A percentile compares a stretch with the other conserved stretches of the same genome.
These are phyloP conservation scores for Megastigmus dorsalis DNA, from an alignment of 2,888 invertebrate genomes.

Conservation along the genomic window DNA sequence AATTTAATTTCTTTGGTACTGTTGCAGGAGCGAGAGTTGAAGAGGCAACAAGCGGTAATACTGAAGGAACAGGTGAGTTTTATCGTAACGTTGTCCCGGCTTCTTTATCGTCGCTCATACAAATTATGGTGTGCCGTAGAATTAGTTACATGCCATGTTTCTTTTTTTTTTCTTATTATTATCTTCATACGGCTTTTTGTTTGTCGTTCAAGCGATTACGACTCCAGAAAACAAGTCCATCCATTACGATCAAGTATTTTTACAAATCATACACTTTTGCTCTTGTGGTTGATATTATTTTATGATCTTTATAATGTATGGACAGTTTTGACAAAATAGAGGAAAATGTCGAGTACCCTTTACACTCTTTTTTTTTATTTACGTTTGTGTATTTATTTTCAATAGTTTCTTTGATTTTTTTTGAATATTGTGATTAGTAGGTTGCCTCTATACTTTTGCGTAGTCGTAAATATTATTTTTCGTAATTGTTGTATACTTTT, in stretches of 20 bases:
- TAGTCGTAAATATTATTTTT: conserved; percentile 21
- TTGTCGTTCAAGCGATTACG: conserved; percentile 30
- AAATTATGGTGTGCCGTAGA: conserved; percentile 63
- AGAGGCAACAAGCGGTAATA: conserved; percentile 90
- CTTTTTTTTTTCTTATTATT: conserved; percentile 53
- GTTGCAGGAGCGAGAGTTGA: conserved; percentile 90
- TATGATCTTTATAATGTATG: neutral
- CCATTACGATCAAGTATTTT: neutral
- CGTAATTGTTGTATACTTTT: neutral
- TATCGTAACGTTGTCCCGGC: neutral
- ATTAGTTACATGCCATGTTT: conserved; percentile 42
- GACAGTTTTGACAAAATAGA: conserved; percentile 14
- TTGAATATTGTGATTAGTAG: conserved; percentile 23
- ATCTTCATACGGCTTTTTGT: conserved; percentile 18
- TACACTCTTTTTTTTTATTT: conserved; percentile 30
- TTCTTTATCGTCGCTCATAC: conserved; percentile 1
- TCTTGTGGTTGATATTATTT: too few relatives aligned
- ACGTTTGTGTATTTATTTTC: conserved; percentile 9
- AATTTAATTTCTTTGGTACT: conserved; percentile 15
- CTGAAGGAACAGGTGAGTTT: conserved; percentile 91
- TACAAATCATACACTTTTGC: neutral
- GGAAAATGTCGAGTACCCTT: conserved; percentile 30
- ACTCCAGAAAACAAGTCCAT: conserved; percentile 20
- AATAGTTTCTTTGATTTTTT: neutral
- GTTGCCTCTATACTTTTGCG: conserved; percentile 27